Percentiles rank a stretch among this genome's conserved stretches.
Evolutionary conservation across 2,113 vertebrate species (phyloP).

Genomic region (Tinamus guttatus): DNA sequence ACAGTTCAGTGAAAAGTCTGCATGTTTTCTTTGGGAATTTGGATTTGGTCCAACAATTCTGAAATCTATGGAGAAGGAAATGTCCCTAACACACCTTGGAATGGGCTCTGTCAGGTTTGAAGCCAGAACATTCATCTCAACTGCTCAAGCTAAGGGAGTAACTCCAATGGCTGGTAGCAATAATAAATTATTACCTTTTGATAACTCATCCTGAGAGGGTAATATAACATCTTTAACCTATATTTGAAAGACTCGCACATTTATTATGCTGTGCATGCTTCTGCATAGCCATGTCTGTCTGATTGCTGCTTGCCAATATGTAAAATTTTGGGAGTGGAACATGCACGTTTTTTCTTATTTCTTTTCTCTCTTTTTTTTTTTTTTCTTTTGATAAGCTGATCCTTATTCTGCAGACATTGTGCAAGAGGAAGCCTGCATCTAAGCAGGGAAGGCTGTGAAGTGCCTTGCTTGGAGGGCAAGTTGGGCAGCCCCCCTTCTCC

Average conservation of each 20-base stretch:
- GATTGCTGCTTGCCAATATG: background rate
- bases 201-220: background rate
- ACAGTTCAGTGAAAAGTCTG: background rate
- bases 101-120: background rate
- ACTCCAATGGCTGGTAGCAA: background rate
- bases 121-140: background rate
- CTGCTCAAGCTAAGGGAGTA: background rate
- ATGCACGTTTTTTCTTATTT: background rate
- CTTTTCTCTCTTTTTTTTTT: too few species aligned
- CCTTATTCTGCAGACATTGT: background rate
- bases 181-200: background rate
- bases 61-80: background rate
- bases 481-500: accelerated
- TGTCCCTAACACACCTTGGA: background rate
- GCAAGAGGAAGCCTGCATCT: background rate
- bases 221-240: background rate
- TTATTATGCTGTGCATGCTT: background rate
- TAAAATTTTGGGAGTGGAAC: background rate
- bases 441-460: conserved; percentile 23
- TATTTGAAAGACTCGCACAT: background rate
- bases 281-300: background rate
- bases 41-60: background rate
- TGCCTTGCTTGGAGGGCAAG: background rate
- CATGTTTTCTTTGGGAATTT: background rate
- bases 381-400: background rate